Conservation (phyloP, 2,888 invertebrate genomes). For the Notocelia uddmanniana region DNA sequence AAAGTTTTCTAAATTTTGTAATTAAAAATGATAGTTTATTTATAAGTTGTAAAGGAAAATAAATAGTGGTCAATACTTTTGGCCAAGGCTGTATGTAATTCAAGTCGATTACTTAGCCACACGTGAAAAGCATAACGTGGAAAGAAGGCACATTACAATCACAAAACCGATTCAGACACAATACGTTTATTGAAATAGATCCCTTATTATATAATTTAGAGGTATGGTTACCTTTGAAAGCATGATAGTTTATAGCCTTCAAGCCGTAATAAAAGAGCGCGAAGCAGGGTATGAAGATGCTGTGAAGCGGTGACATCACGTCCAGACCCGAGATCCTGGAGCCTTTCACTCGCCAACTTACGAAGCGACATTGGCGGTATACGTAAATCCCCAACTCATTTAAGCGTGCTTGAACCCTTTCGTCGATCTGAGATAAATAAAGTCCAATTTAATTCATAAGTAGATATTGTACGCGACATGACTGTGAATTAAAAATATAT, state of each 20-base stretch:
- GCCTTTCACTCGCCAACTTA: conserved; percentile 76
- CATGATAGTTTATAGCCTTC: conserved; percentile 80
- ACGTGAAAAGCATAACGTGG: no score
- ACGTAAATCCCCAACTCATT: conserved; percentile 73
- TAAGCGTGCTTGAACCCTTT: conserved; percentile 76
- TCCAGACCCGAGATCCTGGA: conserved; percentile 67
- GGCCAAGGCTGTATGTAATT: no score
- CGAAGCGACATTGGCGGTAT: conserved; percentile 78
- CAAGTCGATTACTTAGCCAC: no score
- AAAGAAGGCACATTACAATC: not conserved
- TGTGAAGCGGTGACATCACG: conserved; percentile 80
- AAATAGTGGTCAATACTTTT: no score
- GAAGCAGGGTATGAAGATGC: conserved; percentile 79
- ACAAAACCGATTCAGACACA: not conserved
- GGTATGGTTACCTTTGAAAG: conserved; percentile 76
- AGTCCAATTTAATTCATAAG: not conserved
- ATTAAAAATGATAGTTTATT: no score
- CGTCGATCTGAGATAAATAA: conserved; percentile 76
- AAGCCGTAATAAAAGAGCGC: conserved; percentile 86
- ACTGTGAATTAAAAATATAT: no score
- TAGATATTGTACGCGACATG: no score
- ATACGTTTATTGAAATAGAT: not conserved
- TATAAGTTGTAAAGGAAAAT: no score
- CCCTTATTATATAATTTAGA: not conserved
- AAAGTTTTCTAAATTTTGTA: no score